Base-by-base conservation (phyloP, 1,140 invertebrate species). In the Cyclargus thomasi region DNA sequence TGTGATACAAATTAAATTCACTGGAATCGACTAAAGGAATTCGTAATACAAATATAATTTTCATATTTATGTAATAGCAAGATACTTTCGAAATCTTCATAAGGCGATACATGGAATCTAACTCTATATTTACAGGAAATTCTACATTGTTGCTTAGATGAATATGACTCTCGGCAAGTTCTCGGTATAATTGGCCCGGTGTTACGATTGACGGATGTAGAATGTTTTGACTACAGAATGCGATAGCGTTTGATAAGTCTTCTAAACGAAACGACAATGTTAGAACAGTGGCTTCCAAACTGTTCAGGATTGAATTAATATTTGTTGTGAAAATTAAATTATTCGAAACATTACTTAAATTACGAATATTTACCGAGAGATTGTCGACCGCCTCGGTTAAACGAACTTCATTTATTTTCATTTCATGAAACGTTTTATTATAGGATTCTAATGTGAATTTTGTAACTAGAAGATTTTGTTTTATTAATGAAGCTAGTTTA, bases 241-340 rank as follows among this genome's bases (percentile, higher is more conserved):
- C 11, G 10, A 81, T 78, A 0, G 74, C 72, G 55, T 73, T 74
- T 0, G 67, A 74, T 53, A 79, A 71, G 29, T 79, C 79, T 64
- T 76, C 65, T 21, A 77, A 20, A 23, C 71, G 72, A 35, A 81
- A 79, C 11, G 74, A 75, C 70, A 77, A 55, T 0, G 74, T 73
- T 14, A 76, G 36, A 14, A 79, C 57, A 11, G 74, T 64, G 20
- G 71, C 39, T 72, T 78, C 74, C 23, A 77, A 23, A 63, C 11
- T 68, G 62, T 73, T 73, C 0, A 75, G 39, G 5, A 76, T 69
- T 23, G 35, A 59, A 70, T 76, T 74, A 17, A 77, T 67, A 35
- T 75, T 69, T 39, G 62, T 36, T 53, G 22, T 67, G 22, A 72
- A 36, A 17, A 63, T 17, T 57, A 74, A 63, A 36, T 63, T 67